Evolutionary conservation across 1,140 invertebrate genomes (phyloP), one percentile per base, ranked within the genome.

Genomic region (Paraescarpia echinospica): DNA sequence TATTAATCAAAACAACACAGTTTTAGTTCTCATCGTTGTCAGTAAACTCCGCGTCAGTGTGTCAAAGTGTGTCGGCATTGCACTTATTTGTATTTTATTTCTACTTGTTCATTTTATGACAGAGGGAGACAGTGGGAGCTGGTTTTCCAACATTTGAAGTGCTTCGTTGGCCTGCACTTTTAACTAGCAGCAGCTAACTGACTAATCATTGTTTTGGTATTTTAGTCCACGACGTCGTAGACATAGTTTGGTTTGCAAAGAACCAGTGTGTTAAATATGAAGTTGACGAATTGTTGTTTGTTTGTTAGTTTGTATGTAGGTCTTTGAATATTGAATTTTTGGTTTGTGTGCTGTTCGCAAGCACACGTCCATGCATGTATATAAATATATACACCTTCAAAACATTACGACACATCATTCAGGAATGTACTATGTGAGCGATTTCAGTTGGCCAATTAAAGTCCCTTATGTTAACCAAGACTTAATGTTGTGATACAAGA

Each of bases 191-290:
- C 59, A 77, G 14, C 59, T 77, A 77, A 77, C 59, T 77, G 59
- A 77, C 59, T 77, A 77, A 77, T 77, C 59, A 77, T 77, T 77
- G 59, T 77, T 77, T 77, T 77, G 59, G 59, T 77, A 77, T 77
- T 77, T 77, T 77, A 77, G 59, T 77, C 59, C 18, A 77, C 59
- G 22, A 77, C 27, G 59, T 77, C 8, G 59, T 77, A 77, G 59
- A 18, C 59, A 77, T 77, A 77, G 59, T 77, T 77, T 77, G 59
- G 59, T 77, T 77, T 77, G 18, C 27, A 77, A 77, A 77, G 59
- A 27, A 77, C 59, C 59, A 77, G 59, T 27, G 59, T 77, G 59
- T 77, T 77, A 77, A 18, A 77, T 77, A 77, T 77, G 59, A 77
- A 77, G 59, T 77, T 77, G 59, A 77, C 2, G 59, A 77, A 77